Conservation (phyloP, 1,140 invertebrate genomes). For the Matsumurasca onukii region DNA sequence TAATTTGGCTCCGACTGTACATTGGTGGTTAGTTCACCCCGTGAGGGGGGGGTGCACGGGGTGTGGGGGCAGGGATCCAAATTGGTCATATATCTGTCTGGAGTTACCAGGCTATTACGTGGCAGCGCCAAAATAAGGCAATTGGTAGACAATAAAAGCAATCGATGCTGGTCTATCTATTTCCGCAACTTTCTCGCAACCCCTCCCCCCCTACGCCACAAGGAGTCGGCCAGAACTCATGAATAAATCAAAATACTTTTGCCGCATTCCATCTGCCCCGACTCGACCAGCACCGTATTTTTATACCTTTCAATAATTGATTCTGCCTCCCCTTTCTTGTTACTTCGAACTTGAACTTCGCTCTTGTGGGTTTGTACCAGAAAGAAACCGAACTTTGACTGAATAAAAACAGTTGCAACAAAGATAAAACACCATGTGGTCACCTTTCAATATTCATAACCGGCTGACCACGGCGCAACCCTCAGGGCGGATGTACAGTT, state of each 20-base stretch:
- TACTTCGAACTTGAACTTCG: too few species aligned
- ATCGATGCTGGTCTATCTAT: constrained; percentile 23
- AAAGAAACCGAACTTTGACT: too few species aligned
- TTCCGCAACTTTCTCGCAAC: constrained; percentile 26
- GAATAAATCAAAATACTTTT: constrained; percentile 27
- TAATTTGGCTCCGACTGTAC: constrained; percentile 16
- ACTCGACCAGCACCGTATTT: constrained; percentile 13
- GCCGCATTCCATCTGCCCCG: constrained; percentile 23
- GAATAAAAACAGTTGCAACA: too few species aligned
- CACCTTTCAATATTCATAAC: too few species aligned
- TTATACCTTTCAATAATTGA: constrained; percentile 17
- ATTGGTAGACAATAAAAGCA: constrained; percentile 26
- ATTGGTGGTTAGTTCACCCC: neutral
- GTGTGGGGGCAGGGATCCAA: constrained; percentile 22
- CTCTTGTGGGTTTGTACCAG: too few species aligned
- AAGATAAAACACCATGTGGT: too few species aligned
- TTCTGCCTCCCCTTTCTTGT: neutral
- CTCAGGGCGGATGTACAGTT: neutral
- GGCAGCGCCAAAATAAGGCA: constrained; percentile 14
- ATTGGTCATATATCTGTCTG: constrained; percentile 27
- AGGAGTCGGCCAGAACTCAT: neutral
- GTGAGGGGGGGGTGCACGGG: constrained; percentile 2
- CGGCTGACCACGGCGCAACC: too few species aligned
- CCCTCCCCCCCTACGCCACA: neutral
- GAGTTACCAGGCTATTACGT: constrained; percentile 3